Conservation (phyloP, 2,797 vertebrate species). For the Anas acuta region DNA sequence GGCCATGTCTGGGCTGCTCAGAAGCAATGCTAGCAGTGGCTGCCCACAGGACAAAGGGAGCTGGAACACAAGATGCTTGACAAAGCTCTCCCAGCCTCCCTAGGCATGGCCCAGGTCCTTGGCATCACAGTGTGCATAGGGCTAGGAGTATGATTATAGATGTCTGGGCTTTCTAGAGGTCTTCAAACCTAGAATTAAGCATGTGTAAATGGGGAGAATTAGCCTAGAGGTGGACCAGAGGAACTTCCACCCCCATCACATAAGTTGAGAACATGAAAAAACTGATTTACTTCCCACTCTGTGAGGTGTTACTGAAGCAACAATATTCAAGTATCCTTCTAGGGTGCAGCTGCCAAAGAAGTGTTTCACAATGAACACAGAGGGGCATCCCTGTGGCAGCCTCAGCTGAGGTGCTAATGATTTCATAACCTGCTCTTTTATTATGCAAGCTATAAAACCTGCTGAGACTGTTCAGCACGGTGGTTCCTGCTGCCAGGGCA, state of each 20-base stretch:
- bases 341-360: conserved; percentile 39
- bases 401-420: conserved; percentile 41
- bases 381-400: conserved; percentile 59
- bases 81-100: not conserved
- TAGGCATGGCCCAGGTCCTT: not conserved
- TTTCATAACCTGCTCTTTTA: conserved; percentile 55
- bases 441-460: conserved; percentile 1
- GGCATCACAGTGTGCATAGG: not conserved
- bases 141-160: not conserved
- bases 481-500: not conserved
- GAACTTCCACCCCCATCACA: not conserved
- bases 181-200: not conserved
- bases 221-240: not conserved
- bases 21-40: not conserved
- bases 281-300: not conserved
- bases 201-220: not conserved
- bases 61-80: not conserved
- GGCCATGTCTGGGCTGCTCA: not conserved
- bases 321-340: not conserved
- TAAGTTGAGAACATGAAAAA: not conserved
- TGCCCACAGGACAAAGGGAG: not conserved
- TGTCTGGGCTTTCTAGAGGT: not conserved
- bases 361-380: not conserved
- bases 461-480: not conserved
- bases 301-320: not conserved